Evolutionary conservation across 2,113 vertebrate species (phyloP).

Genomic region (Cairina moschata): DNA sequence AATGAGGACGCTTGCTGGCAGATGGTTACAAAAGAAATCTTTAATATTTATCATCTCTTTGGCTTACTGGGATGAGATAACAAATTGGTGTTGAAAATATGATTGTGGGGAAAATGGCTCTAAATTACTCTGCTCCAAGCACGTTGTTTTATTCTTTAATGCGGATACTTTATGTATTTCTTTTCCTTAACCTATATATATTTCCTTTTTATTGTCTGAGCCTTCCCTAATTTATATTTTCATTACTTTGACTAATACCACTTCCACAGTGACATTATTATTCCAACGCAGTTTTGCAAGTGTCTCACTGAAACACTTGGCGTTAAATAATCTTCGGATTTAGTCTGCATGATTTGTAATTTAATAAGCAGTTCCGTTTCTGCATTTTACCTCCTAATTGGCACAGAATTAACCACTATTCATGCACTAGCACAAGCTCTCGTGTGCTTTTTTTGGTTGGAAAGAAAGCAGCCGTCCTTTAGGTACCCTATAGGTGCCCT

Average conservation of each 20-base stretch:
- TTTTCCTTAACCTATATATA: background rate
- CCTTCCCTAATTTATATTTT: slow-evolving; percentile 41
- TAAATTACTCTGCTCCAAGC: background rate
- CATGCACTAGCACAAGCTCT: background rate
- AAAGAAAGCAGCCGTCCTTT: background rate
- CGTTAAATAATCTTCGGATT: slow-evolving; percentile 25
- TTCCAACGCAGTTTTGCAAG: background rate
- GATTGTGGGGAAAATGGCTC: background rate
- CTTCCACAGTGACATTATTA: background rate
- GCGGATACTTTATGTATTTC: slow-evolving; percentile 10
- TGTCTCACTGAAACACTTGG: background rate
- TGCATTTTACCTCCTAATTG: slow-evolving; percentile 31
- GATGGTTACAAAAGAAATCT: background rate
- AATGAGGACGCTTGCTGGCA: background rate
- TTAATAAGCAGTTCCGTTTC: background rate
- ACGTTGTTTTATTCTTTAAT: background rate
- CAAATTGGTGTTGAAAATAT: slow-evolving; percentile 8
- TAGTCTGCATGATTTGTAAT: background rate
- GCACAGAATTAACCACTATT: background rate
- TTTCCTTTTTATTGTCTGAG: slow-evolving; percentile 38
- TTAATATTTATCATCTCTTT: background rate
- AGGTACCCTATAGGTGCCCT: background rate
- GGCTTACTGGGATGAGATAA: background rate
- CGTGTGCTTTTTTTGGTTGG: background rate
- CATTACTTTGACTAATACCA: slow-evolving; percentile 33